Evolutionary conservation across 2,113 vertebrate species (phyloP).

Genomic region (Xenopus borealis): DNA sequence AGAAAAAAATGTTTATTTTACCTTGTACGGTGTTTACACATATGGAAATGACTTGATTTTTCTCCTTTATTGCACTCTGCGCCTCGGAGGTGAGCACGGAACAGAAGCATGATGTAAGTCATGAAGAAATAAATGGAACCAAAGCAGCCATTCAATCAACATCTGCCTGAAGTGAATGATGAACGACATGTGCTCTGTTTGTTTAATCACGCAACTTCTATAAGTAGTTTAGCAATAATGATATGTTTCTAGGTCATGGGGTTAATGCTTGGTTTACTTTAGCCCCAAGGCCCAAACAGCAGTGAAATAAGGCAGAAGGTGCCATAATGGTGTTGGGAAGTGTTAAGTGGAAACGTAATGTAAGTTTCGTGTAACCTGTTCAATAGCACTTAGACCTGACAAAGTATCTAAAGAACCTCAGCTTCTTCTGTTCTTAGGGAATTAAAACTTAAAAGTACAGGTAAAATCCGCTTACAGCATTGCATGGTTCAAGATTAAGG

Average conservation of each 20-base stretch:
- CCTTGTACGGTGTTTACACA: conserved; percentile 35
- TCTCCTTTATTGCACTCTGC: conserved; percentile 9
- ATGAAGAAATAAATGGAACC: background rate
- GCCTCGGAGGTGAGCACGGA: conserved; percentile 2
- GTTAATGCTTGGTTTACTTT: conserved; percentile 21
- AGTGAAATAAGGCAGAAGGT: conserved; percentile 10
- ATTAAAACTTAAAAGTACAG: background rate
- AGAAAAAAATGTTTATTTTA: conserved; percentile 28
- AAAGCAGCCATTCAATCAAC: background rate
- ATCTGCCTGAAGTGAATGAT: conserved; percentile 19
- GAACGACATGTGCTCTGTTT: conserved; percentile 8
- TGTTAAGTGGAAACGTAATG: background rate
- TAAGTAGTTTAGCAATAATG: conserved; percentile 16
- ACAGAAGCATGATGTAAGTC: conserved; percentile 20
- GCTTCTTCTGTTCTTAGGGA: background rate
- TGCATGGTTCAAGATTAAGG: no score
- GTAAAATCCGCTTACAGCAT: no score
- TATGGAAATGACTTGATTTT: conserved; percentile 36
- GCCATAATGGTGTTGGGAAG: conserved; percentile 17
- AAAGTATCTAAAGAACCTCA: background rate
- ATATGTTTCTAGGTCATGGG: conserved; percentile 5
- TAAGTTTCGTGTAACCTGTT: background rate
- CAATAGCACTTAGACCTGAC: background rate
- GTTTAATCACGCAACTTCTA: conserved; percentile 10
- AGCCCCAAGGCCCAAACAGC: background rate